phyloP scores from a whole-genome alignment of 2,113 vertebrate species.

The Xyrauchen texanus region DNA sequence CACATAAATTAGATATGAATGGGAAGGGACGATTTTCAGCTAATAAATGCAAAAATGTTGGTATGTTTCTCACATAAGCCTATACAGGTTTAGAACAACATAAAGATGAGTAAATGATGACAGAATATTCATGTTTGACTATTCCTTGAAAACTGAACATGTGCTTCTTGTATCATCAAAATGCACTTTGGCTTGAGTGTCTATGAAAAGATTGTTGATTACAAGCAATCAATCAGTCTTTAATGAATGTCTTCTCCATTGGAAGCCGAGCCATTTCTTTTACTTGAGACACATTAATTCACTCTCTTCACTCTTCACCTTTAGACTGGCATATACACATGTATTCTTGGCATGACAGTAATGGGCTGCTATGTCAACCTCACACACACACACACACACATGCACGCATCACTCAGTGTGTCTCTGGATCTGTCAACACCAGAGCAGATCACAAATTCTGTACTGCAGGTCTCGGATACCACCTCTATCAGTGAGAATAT shows the following conservation, averaged over 20 bases:
- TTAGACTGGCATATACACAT: background rate
- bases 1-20: no score
- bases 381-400: slow-evolving; percentile 14
- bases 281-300: background rate
- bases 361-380: slow-evolving; percentile 17
- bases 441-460: slow-evolving; percentile 55
- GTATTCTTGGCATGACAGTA: slow-evolving; percentile 26
- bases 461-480: background rate
- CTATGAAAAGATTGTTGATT: background rate
- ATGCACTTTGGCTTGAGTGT: background rate
- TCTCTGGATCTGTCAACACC: slow-evolving; percentile 60
- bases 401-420: slow-evolving; percentile 35
- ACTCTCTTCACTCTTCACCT: slow-evolving; percentile 23
- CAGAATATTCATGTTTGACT: background rate
- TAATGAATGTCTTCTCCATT: background rate
- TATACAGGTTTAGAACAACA: no score
- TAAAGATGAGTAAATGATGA: background rate
- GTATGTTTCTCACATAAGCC: no score
- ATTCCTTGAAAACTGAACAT: background rate
- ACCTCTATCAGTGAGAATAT: slow-evolving; percentile 38
- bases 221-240: background rate
- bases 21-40: no score
- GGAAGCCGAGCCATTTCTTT: background rate
- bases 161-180: slow-evolving; percentile 13
- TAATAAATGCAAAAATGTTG: no score